phyloP scores from a whole-genome alignment of 2,113 vertebrate species.

The Furnarius figulus region DNA sequence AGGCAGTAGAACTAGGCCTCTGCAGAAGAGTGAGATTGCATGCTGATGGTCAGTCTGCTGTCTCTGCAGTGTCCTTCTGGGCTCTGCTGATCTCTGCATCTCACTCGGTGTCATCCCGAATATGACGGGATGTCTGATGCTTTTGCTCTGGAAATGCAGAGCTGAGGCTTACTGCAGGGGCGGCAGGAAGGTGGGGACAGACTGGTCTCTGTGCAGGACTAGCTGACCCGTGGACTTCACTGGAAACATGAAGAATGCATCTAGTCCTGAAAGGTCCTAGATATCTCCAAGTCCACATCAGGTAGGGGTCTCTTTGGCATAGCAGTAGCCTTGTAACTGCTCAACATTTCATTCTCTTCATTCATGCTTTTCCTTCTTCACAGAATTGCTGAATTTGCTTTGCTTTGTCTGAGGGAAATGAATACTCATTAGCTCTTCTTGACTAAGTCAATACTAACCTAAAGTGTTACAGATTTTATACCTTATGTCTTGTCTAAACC shows the following conservation, averaged over 20 bases:
- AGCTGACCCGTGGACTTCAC: not conserved
- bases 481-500: not conserved
- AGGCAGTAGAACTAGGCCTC: not conserved
- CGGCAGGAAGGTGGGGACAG: not conserved
- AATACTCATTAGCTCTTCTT: not conserved
- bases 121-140: not conserved
- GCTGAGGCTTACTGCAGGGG: not conserved
- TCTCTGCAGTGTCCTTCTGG: not conserved
- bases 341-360: not conserved
- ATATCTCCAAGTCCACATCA: not conserved
- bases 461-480: not conserved
- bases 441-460: not conserved
- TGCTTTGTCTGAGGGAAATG: not conserved
- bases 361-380: not conserved
- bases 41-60: not conserved
- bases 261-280: not conserved
- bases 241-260: not conserved
- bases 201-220: not conserved
- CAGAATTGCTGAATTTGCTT: not conserved
- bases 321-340: not conserved
- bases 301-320: not conserved
- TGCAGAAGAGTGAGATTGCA: not conserved
- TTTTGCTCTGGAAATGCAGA: not conserved
- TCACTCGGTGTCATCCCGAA: rapidly evolving
- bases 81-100: not conserved